These are phyloP conservation scores for Myodes glareolus DNA, from an alignment of 2,113 vertebrate species.

Conservation along the genomic window DNA sequence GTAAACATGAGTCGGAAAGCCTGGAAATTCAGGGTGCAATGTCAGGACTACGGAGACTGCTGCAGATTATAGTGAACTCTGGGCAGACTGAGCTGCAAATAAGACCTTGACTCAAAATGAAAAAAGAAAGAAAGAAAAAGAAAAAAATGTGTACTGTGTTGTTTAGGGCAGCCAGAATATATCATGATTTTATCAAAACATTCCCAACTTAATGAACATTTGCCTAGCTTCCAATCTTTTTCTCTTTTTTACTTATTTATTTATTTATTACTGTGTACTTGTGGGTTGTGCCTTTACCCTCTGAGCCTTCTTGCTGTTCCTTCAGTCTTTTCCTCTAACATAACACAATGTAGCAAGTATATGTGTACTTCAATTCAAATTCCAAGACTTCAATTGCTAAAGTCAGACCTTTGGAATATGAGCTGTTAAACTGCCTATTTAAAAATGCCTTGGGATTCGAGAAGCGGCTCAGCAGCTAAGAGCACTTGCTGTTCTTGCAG, in stretches of 20 bases:
- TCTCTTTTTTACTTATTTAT: background rate
- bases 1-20: too few species aligned
- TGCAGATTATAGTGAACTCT: background rate
- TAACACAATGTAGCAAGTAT: background rate
- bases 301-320: background rate
- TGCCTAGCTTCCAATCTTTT: background rate
- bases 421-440: background rate
- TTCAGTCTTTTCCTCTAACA: background rate
- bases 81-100: background rate
- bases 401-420: background rate
- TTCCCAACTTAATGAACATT: background rate
- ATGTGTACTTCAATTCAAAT: background rate
- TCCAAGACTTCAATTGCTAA: background rate
- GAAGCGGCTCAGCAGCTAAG: background rate
- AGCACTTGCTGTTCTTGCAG: background rate
- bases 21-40: background rate
- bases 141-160: too few species aligned
- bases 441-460: background rate
- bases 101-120: background rate
- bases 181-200: background rate
- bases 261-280: background rate
- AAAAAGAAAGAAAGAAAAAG: background rate
- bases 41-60: rapidly evolving
- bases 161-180: background rate
- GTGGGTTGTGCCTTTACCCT: background rate